Conservation (phyloP, 1,140 invertebrate genomes). For the Euwallacea similis region DNA sequence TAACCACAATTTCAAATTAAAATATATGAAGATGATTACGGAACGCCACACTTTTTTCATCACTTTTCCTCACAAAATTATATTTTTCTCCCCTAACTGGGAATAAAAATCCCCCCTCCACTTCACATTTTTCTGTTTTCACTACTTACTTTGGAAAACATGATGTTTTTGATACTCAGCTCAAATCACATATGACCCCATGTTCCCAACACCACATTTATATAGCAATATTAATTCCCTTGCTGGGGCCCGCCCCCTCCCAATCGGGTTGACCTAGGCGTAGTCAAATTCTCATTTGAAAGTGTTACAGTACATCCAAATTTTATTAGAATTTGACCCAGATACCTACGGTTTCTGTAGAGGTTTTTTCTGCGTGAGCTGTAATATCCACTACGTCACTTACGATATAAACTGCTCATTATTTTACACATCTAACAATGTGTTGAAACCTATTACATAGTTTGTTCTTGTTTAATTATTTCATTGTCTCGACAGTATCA, state of each 20-base stretch:
- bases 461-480: constrained; percentile 3
- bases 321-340: constrained; percentile 7
- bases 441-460: background rate
- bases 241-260: background rate
- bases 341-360: background rate
- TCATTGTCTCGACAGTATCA: background rate
- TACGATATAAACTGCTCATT: background rate
- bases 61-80: no score
- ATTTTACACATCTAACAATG: background rate
- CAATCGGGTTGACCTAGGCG: background rate
- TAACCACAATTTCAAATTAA: no score
- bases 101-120: no score
- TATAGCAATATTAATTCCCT: constrained; percentile 1
- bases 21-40: no score
- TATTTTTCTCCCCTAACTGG: no score
- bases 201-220: background rate
- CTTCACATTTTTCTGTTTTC: no score
- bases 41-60: no score
- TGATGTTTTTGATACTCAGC: background rate
- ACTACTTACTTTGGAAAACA: constrained; percentile 12
- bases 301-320: background rate
- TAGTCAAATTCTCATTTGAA: constrained; percentile 6
- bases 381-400: background rate
- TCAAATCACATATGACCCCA: background rate
- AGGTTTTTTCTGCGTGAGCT: background rate